Conservation (phyloP, 2,797 vertebrate genomes). For the Pseudochirops cupreus region DNA sequence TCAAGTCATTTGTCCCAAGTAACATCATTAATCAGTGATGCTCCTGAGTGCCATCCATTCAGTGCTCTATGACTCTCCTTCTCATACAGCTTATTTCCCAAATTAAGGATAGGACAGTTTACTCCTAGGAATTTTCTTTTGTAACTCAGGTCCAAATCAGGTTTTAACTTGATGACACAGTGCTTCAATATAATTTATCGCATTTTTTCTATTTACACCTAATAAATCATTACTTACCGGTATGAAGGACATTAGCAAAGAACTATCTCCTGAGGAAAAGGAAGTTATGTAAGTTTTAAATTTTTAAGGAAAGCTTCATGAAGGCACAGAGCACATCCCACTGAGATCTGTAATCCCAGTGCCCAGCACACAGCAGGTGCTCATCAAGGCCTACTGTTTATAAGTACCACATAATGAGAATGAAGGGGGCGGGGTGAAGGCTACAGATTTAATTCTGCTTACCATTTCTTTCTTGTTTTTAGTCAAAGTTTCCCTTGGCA, state of each 20-base stretch:
- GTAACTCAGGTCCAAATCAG: background rate
- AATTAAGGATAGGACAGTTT: background rate
- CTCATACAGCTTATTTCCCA: background rate
- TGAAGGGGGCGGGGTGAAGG: background rate
- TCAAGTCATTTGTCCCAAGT: background rate
- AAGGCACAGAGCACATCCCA: background rate
- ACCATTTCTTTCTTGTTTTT: slow-evolving; percentile 96
- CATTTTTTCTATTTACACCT: background rate
- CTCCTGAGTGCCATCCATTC: background rate
- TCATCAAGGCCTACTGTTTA: background rate
- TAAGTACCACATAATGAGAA: background rate
- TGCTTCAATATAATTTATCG: background rate
- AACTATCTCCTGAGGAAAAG: background rate
- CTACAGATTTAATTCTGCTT: slow-evolving; percentile 83
- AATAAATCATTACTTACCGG: background rate
- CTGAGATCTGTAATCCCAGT: background rate
- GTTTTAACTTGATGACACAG: background rate
- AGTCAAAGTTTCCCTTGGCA: slow-evolving; percentile 92
- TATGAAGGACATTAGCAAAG: background rate
- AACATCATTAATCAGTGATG: background rate
- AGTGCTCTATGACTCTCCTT: background rate
- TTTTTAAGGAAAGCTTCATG: background rate
- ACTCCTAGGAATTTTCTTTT: background rate
- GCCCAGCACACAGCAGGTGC: background rate
- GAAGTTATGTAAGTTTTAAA: background rate